phyloP scores from a whole-genome alignment of 2,888 invertebrate genomes.

The Trissolcus brochymenae region DNA sequence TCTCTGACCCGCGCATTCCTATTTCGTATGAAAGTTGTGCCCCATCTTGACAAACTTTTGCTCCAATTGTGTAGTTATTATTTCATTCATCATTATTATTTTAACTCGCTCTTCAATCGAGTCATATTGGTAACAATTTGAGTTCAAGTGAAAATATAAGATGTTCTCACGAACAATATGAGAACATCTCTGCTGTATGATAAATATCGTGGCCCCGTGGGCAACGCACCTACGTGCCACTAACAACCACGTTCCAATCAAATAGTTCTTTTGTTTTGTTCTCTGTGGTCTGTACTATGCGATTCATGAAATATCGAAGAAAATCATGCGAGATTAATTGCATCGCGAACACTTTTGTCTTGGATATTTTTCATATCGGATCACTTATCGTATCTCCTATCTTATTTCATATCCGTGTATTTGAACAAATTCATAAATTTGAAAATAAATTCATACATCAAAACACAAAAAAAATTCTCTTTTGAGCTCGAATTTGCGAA shows the following conservation, averaged over 20 bases:
- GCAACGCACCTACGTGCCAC: slow-evolving; percentile 44
- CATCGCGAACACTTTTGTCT: background rate
- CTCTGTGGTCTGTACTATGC: slow-evolving; percentile 13
- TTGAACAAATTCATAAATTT: no score
- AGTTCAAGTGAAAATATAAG: background rate
- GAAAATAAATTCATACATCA: no score
- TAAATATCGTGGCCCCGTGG: slow-evolving; percentile 46
- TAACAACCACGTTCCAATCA: slow-evolving; percentile 22
- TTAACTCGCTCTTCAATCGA: background rate
- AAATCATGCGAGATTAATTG: slow-evolving; percentile 24
- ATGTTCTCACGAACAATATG: slow-evolving; percentile 39
- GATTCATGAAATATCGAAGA: slow-evolving; percentile 23
- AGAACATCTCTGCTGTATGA: slow-evolving; percentile 39
- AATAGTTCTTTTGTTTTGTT: slow-evolving; percentile 15
- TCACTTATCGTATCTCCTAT: background rate
- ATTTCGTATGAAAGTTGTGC: slow-evolving; percentile 23
- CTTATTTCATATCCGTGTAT: no score
- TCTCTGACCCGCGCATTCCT: slow-evolving; percentile 51
- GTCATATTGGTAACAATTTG: background rate
- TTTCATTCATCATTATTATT: background rate
- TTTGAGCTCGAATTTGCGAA: no score
- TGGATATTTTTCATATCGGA: background rate
- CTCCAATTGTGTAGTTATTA: no score
- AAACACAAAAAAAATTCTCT: no score
- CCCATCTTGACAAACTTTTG: no score